Evolutionary conservation across 1,140 invertebrate genomes (phyloP), one percentile per base, ranked within the genome.

Genomic region (Monochamus saltuarius): DNA sequence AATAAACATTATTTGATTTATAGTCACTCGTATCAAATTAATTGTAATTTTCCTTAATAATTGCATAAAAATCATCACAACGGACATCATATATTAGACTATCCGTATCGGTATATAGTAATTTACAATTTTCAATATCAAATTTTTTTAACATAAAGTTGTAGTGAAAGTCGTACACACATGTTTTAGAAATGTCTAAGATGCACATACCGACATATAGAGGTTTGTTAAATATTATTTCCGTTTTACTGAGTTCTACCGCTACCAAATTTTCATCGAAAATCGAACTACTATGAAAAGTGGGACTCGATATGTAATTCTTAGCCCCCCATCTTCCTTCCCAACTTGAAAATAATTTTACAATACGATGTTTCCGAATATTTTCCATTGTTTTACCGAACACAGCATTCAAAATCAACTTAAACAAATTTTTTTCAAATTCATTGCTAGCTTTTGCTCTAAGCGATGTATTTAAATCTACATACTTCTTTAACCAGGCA

Each of bases 351-450:
- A n/a, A n/a, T n/a, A n/a, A n/a, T n/a, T n/a, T n/a, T n/a, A n/a
- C n/a, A n/a, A n/a, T n/a, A n/a, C n/a, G n/a, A n/a, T n/a, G n/a
- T n/a, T n/a, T n/a, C n/a, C n/a, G n/a, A n/a, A n/a, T n/a, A n/a
- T n/a, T n/a, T n/a, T n/a, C n/a, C n/a, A n/a, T n/a, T n/a, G n/a
- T n/a, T n/a, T n/a, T n/a, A n/a, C n/a, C n/a, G n/a, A n/a, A n/a
- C n/a, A n/a, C n/a, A n/a, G n/a, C 59, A 49, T 22, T n/a, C 22
- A 13, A 29, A 68, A 10, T 67, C 63, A 19, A 78, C 42, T 69
- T 74, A 69, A 0, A 80, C 57, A 64, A 75, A 61, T 35, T 66
- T 61, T 80, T 73, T 67, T 79, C 77, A 60, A 81, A 82, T 11
- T 71, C 71, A 53, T 72, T 76, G 35, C 51, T 74, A 4, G 74